These are phyloP conservation scores for Cydia strobilella DNA, from an alignment of 1,140 invertebrate species.

Conservation along the genomic window DNA sequence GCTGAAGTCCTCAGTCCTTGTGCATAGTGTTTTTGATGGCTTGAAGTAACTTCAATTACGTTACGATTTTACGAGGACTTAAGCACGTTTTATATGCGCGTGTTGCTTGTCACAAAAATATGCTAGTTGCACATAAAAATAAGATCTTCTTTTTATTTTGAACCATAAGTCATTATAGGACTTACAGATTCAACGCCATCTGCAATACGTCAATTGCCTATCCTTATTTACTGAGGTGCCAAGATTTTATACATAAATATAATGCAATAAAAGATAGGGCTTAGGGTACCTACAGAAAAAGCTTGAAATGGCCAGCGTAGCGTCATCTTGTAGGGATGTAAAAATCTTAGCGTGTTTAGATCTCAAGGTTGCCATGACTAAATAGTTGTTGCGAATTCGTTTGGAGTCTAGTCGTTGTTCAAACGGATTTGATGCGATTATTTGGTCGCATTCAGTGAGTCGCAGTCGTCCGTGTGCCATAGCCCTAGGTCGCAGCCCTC, in stretches of 20 bases:
- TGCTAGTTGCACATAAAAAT: not conserved
- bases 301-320: not conserved
- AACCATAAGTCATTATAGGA: not conserved
- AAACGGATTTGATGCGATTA: not conserved
- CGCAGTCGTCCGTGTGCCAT: slow-evolving; percentile 5
- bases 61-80: not conserved
- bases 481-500: slow-evolving; percentile 9
- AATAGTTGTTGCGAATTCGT: not conserved
- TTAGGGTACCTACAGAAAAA: not conserved
- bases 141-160: not conserved
- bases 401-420: not conserved
- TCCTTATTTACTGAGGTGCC: not conserved
- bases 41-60: not conserved
- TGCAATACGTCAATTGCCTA: not conserved
- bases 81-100: not conserved
- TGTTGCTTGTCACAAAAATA: not conserved
- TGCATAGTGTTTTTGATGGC: not conserved
- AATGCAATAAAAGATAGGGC: not conserved
- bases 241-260: not conserved
- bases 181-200: not conserved
- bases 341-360: slow-evolving; percentile 16
- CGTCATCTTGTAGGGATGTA: not conserved
- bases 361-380: not conserved
- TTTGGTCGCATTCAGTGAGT: not conserved
- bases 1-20: not conserved